These are phyloP conservation scores for Diaphora mendica DNA, from an alignment of 2,888 invertebrate genomes.

Conservation along the genomic window DNA sequence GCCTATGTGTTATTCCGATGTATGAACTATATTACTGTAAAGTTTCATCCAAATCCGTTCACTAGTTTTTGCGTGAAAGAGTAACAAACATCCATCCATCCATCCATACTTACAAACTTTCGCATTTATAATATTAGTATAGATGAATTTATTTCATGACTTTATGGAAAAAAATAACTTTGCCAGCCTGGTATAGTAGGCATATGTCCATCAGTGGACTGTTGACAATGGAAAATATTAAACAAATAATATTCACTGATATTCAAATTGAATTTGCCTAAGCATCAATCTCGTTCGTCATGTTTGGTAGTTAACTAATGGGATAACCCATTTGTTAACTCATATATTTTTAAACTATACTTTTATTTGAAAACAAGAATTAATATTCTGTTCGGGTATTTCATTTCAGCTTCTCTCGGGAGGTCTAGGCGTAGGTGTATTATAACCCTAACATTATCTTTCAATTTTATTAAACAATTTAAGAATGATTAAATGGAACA, in stretches of 20 bases:
- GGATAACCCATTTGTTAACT: too few species aligned
- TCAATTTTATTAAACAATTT: conserved; percentile 18
- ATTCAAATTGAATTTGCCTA: neutral
- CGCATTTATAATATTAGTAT: too few species aligned
- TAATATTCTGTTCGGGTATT: neutral
- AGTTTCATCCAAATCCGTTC: too few species aligned
- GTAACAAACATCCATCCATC: too few species aligned
- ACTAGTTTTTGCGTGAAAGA: too few species aligned
- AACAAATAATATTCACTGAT: neutral
- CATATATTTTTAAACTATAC: too few species aligned
- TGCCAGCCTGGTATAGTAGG: too few species aligned
- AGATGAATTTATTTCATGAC: neutral
- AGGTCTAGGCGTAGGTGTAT: conserved; percentile 20
- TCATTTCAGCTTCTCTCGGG: conserved; percentile 8
- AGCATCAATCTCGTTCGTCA: neutral
- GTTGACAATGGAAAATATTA: too few species aligned
- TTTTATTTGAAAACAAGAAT: neutral
- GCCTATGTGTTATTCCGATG: too few species aligned
- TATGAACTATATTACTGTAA: too few species aligned
- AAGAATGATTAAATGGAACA: conserved; percentile 11
- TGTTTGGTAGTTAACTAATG: neutral
- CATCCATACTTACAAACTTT: too few species aligned
- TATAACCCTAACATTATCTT: conserved; percentile 8
- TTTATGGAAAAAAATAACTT: neutral
- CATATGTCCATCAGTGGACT: too few species aligned